Evolutionary conservation across 2,113 vertebrate species (phyloP).

Genomic region (Anarhynchus alexandrinus): DNA sequence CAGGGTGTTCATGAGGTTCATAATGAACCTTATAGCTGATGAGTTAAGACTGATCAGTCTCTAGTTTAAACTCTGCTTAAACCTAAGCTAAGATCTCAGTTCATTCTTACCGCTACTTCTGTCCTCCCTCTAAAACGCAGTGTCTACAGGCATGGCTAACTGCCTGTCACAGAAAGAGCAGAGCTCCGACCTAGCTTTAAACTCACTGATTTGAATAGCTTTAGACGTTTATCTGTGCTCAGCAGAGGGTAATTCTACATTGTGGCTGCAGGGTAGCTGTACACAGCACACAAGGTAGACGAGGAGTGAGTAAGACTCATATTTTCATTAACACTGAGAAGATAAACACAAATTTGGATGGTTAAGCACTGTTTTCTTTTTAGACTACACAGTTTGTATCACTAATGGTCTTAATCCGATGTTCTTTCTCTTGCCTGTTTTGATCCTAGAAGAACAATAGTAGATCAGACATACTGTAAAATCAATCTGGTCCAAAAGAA

Average conservation of each 20-base stretch:
- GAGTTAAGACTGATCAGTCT: not conserved
- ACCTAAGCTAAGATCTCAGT: not conserved
- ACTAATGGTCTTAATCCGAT: not conserved
- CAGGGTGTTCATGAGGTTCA: not conserved
- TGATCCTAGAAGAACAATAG: constrained; percentile 1
- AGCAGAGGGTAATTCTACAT: not conserved
- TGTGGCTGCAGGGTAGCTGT: not conserved
- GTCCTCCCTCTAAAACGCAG: not conserved
- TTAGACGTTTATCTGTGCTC: not conserved
- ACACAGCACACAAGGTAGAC: not conserved
- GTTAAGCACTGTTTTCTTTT: not conserved
- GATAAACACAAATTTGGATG: not conserved
- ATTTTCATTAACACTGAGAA: not conserved
- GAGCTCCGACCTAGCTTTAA: not conserved
- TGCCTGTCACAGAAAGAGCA: not conserved
- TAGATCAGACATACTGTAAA: constrained; percentile 17
- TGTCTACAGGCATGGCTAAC: not conserved
- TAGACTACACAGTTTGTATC: not conserved
- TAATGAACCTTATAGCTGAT: not conserved
- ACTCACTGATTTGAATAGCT: not conserved
- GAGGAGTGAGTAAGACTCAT: not conserved
- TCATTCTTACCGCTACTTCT: not conserved
- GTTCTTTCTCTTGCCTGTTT: not conserved
- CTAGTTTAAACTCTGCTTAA: not conserved
- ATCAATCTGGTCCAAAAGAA: not conserved